phyloP scores from a whole-genome alignment of 2,888 invertebrate genomes.

The Orchestes rusci region DNA sequence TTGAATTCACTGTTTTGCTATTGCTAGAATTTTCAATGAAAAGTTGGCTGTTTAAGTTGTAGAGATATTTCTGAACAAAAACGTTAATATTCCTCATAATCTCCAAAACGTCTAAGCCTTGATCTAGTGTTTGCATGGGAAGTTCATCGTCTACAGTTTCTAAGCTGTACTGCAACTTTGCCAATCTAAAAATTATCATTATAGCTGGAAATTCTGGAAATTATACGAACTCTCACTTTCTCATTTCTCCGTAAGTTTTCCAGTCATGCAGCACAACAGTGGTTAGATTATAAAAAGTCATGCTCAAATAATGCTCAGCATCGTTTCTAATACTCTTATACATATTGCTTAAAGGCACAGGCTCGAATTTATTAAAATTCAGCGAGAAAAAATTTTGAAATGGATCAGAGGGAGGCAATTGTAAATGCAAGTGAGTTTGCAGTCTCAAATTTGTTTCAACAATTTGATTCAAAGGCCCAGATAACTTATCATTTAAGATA shows the following conservation, averaged over 20 bases:
- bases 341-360: slow-evolving; percentile 39
- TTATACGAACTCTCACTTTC: slow-evolving; percentile 47
- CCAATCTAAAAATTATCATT: slow-evolving; percentile 53
- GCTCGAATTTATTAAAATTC: slow-evolving; percentile 37
- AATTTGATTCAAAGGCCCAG: slow-evolving; percentile 70
- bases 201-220: background rate
- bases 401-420: slow-evolving; percentile 54
- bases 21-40: slow-evolving; percentile 88
- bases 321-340: slow-evolving; percentile 39
- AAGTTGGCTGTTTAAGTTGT: slow-evolving; percentile 94
- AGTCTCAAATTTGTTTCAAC: slow-evolving; percentile 90
- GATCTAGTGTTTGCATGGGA: slow-evolving; percentile 94
- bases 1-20: slow-evolving; percentile 91
- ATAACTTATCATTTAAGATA: slow-evolving; percentile 49
- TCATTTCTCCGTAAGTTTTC: slow-evolving; percentile 96
- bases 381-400: slow-evolving; percentile 36
- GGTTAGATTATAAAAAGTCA: slow-evolving; percentile 94
- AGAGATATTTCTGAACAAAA: slow-evolving; percentile 88
- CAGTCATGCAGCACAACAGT: slow-evolving; percentile 96
- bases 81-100: slow-evolving; percentile 95
- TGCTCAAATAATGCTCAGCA: slow-evolving; percentile 87
- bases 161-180: slow-evolving; percentile 73
- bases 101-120: slow-evolving; percentile 93
- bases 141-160: slow-evolving; percentile 85
- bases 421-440: slow-evolving; percentile 86